Conservation (phyloP, 2,797 vertebrate species). For the Gymnoscopelus braueri region DNA sequence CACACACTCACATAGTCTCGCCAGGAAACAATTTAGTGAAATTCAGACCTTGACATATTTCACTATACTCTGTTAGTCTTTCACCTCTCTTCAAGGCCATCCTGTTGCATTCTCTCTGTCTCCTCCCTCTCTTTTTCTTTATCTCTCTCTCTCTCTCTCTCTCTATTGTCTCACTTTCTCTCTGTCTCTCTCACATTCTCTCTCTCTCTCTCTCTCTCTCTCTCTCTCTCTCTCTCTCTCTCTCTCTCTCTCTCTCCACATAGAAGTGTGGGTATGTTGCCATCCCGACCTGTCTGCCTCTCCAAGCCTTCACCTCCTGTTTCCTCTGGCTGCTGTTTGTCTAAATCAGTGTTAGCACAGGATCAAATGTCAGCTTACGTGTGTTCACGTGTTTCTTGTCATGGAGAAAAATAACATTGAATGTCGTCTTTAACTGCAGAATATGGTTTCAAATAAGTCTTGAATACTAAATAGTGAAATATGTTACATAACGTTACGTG, state of each 20-base stretch:
- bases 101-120: background rate
- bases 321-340: slow-evolving; percentile 48
- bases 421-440: too few relatives aligned
- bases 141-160: slow-evolving; percentile 7
- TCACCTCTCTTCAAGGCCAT: slow-evolving; percentile 48
- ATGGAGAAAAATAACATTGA: too few relatives aligned
- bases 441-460: too few relatives aligned
- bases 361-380: slow-evolving; percentile 46
- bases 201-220: slow-evolving; percentile 14
- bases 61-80: slow-evolving; percentile 48
- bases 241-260: slow-evolving; percentile 9
- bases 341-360: slow-evolving; percentile 42
- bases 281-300: slow-evolving; percentile 51
- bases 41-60: slow-evolving; percentile 55
- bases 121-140: slow-evolving; percentile 8
- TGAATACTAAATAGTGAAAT: too few relatives aligned
- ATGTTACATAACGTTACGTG: too few relatives aligned
- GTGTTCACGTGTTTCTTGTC: too few relatives aligned
- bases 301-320: slow-evolving; percentile 44
- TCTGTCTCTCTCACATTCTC: slow-evolving; percentile 1
- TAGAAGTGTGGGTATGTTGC: slow-evolving; percentile 43
- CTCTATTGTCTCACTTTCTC: slow-evolving; percentile 6
- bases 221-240: slow-evolving; percentile 6
- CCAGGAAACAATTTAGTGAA: slow-evolving; percentile 66
- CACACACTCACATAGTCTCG: slow-evolving; percentile 18